Conservation (phyloP, 2,797 vertebrate genomes). For the Potorous gilbertii region DNA sequence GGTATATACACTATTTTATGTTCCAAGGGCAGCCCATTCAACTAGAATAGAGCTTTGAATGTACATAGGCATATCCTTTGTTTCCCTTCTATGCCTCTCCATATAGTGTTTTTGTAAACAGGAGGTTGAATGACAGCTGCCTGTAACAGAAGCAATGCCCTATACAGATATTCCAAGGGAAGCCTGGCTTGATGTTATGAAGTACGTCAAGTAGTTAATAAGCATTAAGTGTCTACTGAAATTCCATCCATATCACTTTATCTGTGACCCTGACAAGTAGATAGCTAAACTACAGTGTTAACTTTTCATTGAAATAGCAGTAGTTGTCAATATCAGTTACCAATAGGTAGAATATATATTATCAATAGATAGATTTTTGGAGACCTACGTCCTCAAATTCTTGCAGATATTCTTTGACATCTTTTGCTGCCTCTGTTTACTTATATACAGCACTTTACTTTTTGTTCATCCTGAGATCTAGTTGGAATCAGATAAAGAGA, state of each 20-base stretch:
- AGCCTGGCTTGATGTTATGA: background rate
- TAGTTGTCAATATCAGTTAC: background rate
- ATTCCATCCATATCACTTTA: background rate
- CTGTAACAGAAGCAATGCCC: background rate
- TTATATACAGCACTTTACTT: background rate
- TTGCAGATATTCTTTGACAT: background rate
- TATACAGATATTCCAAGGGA: background rate
- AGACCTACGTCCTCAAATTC: background rate
- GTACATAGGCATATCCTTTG: background rate
- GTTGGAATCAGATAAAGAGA: background rate
- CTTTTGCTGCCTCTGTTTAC: background rate
- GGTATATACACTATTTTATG: background rate
- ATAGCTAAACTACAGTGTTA: background rate
- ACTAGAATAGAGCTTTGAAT: background rate
- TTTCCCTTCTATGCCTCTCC: background rate
- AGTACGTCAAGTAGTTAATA: background rate
- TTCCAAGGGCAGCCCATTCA: background rate
- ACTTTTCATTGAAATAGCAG: conserved; percentile 20
- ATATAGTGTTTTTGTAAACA: background rate
- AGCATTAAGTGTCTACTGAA: background rate
- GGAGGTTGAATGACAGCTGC: background rate
- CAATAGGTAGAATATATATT: background rate
- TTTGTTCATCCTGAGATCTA: conserved; percentile 17
- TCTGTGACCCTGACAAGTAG: background rate
- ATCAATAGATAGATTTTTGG: background rate